A percentile compares a stretch with the other conserved stretches of the same genome.
These are phyloP conservation scores for Oppia nitens DNA, from an alignment of 1,140 invertebrate species.

Conservation along the genomic window DNA sequence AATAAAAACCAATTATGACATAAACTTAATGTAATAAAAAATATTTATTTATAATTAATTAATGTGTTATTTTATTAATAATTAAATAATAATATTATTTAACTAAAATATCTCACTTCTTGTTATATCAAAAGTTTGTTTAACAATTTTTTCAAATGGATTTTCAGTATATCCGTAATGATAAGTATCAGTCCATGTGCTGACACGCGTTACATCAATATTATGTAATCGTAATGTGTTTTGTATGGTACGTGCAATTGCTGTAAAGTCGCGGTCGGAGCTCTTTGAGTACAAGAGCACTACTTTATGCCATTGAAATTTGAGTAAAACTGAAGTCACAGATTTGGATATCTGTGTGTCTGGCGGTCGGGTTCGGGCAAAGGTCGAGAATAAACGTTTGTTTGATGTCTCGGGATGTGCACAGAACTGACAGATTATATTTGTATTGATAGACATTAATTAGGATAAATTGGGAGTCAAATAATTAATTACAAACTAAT, in stretches of 20 bases:
- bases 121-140: conserved; percentile 53
- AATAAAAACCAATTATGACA: conserved; percentile 69
- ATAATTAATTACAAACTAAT: too few relatives aligned
- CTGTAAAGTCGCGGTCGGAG: conserved; percentile 45
- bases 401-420: conserved; percentile 66
- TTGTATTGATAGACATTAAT: too few relatives aligned
- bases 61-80: too few relatives aligned
- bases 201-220: conserved; percentile 44
- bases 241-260: conserved; percentile 50
- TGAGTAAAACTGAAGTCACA: conserved; percentile 53
- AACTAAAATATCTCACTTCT: conserved; percentile 67
- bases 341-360: conserved; percentile 81
- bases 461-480: too few relatives aligned
- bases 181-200: conserved; percentile 55
- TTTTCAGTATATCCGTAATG: conserved; percentile 50
- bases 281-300: conserved; percentile 51
- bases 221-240: conserved; percentile 44
- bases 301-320: conserved; percentile 39
- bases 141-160: conserved; percentile 58
- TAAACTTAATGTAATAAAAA: conserved; percentile 53
- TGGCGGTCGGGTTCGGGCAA: conserved; percentile 75
- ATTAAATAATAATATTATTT: too few relatives aligned
- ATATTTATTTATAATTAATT: background rate
- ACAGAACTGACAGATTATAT: conserved; percentile 55
- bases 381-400: conserved; percentile 72